Evolutionary conservation across 2,888 invertebrate species (phyloP).

Genomic region (Eutolmus rufibarbis): DNA sequence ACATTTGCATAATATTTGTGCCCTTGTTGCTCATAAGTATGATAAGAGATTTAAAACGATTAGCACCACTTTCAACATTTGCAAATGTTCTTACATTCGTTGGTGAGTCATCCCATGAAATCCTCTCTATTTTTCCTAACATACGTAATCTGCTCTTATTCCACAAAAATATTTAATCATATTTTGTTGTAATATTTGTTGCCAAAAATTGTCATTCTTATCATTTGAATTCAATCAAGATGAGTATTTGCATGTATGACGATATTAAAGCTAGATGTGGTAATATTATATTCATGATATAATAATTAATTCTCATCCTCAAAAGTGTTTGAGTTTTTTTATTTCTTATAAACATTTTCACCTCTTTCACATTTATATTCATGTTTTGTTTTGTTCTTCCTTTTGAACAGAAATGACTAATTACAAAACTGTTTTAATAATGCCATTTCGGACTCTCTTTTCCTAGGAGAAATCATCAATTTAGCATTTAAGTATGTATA

Average conservation of each 20-base stretch:
- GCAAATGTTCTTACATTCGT: conserved; percentile 82
- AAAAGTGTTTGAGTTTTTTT: not conserved
- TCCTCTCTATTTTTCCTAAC: not conserved
- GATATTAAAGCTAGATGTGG: not conserved
- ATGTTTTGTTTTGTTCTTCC: not conserved
- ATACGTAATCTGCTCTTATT: not conserved
- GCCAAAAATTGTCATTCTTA: not conserved
- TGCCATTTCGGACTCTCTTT: not conserved
- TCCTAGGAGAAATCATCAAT: not conserved
- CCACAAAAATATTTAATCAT: not conserved
- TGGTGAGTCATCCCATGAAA: conserved; percentile 54
- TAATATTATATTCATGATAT: not conserved
- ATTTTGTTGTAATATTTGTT: not conserved
- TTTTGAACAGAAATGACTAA: not conserved
- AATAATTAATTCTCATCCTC: not conserved
- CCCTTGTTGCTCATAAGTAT: conserved; percentile 76
- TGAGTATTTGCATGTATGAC: not conserved
- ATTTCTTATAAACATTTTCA: not conserved
- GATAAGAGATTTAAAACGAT: conserved; percentile 76
- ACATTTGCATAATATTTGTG: conserved; percentile 73
- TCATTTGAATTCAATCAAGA: not conserved
- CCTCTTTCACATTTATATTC: not conserved
- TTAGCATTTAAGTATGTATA: not conserved
- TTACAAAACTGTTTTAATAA: not conserved
- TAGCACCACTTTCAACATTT: conserved; percentile 83